A percentile compares a stretch with the other conserved stretches of the same genome.
Evolutionary conservation across 2,797 vertebrate genomes (phyloP).

Genomic region (Enteromius paludinosus): DNA sequence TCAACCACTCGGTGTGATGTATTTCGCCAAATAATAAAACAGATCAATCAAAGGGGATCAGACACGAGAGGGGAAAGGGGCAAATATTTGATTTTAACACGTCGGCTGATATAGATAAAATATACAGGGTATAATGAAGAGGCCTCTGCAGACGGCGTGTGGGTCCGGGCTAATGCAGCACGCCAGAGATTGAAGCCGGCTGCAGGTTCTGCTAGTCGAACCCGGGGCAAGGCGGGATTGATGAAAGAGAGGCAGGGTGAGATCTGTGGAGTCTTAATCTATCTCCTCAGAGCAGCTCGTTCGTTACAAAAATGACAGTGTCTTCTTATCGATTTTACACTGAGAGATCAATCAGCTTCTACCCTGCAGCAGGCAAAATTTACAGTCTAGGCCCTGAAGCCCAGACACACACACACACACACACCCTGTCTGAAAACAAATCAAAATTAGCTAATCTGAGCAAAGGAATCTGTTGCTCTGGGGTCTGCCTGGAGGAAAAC

Average conservation of each 20-base stretch:
- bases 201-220: conserved; percentile 61
- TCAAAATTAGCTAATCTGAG: conserved; percentile 96
- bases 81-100: conserved; percentile 76
- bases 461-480: conserved; percentile 86
- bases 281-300: conserved; percentile 96
- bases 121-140: conserved; percentile 31
- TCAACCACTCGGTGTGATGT: conserved; percentile 85
- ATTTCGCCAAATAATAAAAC: conserved; percentile 91
- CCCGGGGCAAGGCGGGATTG: conserved; percentile 64
- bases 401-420: conserved; percentile 63
- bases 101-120: conserved; percentile 37
- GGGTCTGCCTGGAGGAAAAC: conserved; percentile 83
- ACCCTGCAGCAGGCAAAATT: conserved; percentile 97
- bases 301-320: conserved; percentile 99
- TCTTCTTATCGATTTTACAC: conserved; percentile 99
- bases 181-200: conserved; percentile 87
- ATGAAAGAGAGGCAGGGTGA: conserved; percentile 82
- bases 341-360: conserved; percentile 98
- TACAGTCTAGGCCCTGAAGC: conserved; percentile 82
- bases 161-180: conserved; percentile 26
- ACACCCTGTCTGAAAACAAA: conserved; percentile 76
- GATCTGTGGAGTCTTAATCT: conserved; percentile 95
- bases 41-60: conserved; percentile 87
- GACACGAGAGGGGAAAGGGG: conserved; percentile 68
- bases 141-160: conserved; percentile 8